These are phyloP conservation scores for Nothobranchius kuhntae DNA, from an alignment of 2,113 vertebrate genomes.

Conservation along the genomic window DNA sequence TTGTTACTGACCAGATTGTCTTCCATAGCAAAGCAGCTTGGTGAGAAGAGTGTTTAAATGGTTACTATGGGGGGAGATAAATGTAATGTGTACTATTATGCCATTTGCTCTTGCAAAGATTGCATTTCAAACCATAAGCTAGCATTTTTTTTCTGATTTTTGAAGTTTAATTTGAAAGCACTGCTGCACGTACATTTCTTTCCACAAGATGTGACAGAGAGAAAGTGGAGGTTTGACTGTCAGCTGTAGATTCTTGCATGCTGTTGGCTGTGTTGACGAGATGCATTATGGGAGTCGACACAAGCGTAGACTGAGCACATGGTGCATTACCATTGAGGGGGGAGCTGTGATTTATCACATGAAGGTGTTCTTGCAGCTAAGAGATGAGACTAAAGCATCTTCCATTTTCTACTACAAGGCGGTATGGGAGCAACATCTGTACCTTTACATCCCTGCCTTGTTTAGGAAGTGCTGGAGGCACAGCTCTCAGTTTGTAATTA, in stretches of 20 bases:
- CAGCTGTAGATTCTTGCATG: not conserved
- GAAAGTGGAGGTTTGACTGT: not conserved
- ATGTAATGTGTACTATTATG: too few relatives aligned
- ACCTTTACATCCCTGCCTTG: conserved; percentile 24
- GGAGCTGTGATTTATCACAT: conserved; percentile 42
- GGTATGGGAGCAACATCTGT: conserved; percentile 53
- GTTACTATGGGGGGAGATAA: too few relatives aligned
- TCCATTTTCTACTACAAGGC: conserved; percentile 20
- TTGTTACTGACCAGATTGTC: too few relatives aligned
- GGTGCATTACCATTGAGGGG: conserved; percentile 1
- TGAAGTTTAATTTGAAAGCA: conserved; percentile 3
- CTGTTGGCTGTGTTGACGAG: conserved; percentile 7
- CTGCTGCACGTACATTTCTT: not conserved
- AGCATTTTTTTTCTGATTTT: too few relatives aligned
- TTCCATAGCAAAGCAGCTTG: too few relatives aligned
- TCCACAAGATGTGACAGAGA: not conserved
- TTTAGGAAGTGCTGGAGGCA: conserved; percentile 44
- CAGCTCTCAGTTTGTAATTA: conserved; percentile 67
- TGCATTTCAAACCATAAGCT: not conserved
- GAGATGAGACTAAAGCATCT: conserved; percentile 24
- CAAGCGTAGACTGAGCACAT: conserved; percentile 19
- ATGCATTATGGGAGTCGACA: conserved; percentile 25
- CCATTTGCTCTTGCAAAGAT: not conserved
- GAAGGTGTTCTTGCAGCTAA: conserved; percentile 27
- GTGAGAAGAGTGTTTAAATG: too few relatives aligned